Conservation (phyloP, 2,797 vertebrate species). For the Lerista edwardsae region DNA sequence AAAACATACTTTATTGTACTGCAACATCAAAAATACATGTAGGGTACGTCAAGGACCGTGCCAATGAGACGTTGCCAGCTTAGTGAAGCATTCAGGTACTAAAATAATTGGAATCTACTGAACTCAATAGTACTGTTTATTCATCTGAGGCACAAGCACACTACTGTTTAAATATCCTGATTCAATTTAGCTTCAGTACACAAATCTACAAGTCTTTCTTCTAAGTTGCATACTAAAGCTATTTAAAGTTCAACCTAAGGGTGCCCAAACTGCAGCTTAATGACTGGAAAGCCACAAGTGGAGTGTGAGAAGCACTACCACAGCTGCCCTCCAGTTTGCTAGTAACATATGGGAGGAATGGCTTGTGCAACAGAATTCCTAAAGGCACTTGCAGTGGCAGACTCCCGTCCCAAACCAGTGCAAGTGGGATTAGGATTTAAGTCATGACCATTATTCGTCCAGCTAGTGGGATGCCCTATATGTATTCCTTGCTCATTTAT, state of each 20-base stretch:
- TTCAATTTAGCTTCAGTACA: slow-evolving; percentile 72
- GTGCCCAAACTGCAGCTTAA: slow-evolving; percentile 63
- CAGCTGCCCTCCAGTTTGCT: slow-evolving; percentile 44
- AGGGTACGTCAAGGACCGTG: slow-evolving; percentile 77
- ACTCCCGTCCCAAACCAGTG: neutral
- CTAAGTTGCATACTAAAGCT: slow-evolving; percentile 55
- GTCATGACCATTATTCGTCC: neutral
- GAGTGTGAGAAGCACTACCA: neutral
- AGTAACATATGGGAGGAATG: slow-evolving; percentile 41
- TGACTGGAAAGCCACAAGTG: slow-evolving; percentile 35
- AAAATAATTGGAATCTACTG: slow-evolving; percentile 69
- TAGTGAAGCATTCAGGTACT: slow-evolving; percentile 69
- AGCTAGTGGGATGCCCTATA: slow-evolving; percentile 9
- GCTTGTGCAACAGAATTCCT: slow-evolving; percentile 32
- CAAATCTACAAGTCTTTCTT: slow-evolving; percentile 63
- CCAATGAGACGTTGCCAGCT: slow-evolving; percentile 64
- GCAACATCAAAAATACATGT: slow-evolving; percentile 77
- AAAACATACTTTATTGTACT: slow-evolving; percentile 81
- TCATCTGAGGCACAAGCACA: slow-evolving; percentile 73
- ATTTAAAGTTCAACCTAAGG: slow-evolving; percentile 64
- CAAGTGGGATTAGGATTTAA: slow-evolving; percentile 37
- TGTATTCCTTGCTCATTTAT: neutral
- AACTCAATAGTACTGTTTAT: slow-evolving; percentile 71
- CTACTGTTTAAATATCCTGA: slow-evolving; percentile 72
- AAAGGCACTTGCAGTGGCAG: slow-evolving; percentile 17